phyloP scores from a whole-genome alignment of 2,888 invertebrate species.

The Strigamia crassipes region DNA sequence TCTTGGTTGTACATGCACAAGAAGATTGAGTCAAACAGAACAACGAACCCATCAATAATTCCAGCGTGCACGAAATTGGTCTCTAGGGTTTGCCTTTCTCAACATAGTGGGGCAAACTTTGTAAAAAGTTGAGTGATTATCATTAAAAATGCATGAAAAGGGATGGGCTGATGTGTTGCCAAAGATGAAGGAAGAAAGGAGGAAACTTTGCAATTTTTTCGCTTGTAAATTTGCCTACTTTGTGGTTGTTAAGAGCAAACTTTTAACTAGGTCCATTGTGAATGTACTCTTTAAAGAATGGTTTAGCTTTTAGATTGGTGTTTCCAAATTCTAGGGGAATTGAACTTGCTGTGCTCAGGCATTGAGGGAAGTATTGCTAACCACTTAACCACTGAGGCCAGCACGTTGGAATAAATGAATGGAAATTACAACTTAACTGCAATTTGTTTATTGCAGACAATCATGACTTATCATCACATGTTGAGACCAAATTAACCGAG shows the following conservation, averaged over 20 bases:
- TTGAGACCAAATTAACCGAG: not conserved
- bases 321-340: not conserved
- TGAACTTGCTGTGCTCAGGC: not conserved
- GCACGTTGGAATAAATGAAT: not conserved
- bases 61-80: not conserved
- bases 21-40: not conserved
- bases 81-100: not conserved
- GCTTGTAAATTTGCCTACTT: too few species aligned
- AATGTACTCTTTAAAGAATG: too few species aligned
- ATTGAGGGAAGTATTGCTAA: not conserved
- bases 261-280: not conserved
- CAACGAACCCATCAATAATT: not conserved
- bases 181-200: not conserved
- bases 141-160: not conserved
- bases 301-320: too few species aligned
- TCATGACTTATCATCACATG: not conserved
- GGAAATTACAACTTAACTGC: not conserved
- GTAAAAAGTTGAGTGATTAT: not conserved
- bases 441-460: not conserved
- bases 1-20: not conserved
- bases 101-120: not conserved
- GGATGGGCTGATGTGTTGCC: not conserved
- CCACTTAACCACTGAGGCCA: not conserved
- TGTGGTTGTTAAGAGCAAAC: not conserved
- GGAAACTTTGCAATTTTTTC: not conserved